A percentile compares a stretch with the other conserved stretches of the same genome.
These are phyloP conservation scores for Microctonus aethiopoides DNA, from an alignment of 2,888 invertebrate genomes.

Conservation along the genomic window DNA sequence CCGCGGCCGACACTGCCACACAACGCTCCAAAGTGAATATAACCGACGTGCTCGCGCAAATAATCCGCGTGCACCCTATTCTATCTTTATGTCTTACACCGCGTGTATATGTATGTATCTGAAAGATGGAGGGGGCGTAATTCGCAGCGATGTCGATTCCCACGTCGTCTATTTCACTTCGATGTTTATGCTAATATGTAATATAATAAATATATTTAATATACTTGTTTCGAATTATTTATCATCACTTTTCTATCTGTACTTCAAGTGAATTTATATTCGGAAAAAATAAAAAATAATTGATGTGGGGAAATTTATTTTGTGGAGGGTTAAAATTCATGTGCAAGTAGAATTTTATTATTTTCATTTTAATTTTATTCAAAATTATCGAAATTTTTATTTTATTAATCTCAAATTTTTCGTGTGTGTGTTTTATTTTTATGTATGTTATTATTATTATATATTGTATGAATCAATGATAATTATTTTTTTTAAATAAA, in stretches of 20 bases:
- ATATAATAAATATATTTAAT: neutral
- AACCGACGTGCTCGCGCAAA: slow-evolving; percentile 27
- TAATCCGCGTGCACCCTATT: slow-evolving; percentile 23
- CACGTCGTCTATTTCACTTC: slow-evolving; percentile 54
- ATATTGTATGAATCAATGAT: no score
- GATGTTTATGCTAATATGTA: neutral
- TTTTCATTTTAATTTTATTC: no score
- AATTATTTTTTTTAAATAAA: no score
- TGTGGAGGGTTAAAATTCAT: no score
- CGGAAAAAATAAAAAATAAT: no score
- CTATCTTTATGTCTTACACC: slow-evolving; percentile 5
- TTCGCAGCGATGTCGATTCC: slow-evolving; percentile 61
- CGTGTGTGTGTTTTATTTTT: no score
- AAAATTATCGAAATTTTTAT: no score
- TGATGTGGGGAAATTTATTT: no score
- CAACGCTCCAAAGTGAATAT: slow-evolving; percentile 36
- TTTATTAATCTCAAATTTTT: no score
- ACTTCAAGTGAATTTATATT: no score
- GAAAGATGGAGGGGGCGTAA: slow-evolving; percentile 55
- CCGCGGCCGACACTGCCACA: neutral
- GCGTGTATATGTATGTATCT: slow-evolving; percentile 30
- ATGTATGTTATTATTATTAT: no score
- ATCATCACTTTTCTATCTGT: neutral
- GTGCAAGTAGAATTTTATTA: no score
- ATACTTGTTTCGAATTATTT: neutral